Evolutionary conservation across 2,888 invertebrate genomes (phyloP).

Genomic region (Stenodema calcarata): DNA sequence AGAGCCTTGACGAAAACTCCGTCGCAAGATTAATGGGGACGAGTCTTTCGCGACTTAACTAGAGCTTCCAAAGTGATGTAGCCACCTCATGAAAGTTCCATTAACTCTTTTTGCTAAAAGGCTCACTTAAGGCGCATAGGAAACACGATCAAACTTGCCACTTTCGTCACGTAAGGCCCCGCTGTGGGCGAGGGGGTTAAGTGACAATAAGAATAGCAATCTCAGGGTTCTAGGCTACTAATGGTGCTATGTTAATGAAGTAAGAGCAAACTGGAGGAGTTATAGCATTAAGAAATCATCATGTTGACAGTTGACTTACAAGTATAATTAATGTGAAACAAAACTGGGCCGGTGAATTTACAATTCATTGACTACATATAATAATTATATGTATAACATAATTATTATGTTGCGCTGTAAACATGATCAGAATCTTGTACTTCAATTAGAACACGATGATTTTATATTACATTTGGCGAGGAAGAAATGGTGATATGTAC

Average conservation of each 20-base stretch:
- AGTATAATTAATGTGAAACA: no score
- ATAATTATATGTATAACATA: no score
- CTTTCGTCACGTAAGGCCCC: slow-evolving; percentile 7
- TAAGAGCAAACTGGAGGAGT: not conserved
- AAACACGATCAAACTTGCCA: slow-evolving; percentile 16
- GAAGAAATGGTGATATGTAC: no score
- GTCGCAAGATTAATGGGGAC: not conserved
- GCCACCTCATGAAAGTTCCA: slow-evolving; percentile 2
- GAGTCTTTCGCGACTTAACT: not conserved
- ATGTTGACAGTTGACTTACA: no score
- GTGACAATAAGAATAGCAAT: not conserved
- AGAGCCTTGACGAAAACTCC: not conserved
- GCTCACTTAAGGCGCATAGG: not conserved
- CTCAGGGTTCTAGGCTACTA: not conserved
- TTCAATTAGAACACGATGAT: no score
- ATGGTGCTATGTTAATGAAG: not conserved
- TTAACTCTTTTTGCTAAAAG: not conserved
- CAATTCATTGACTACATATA: no score
- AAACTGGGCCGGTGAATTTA: no score
- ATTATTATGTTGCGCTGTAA: no score
- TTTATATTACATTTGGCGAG: no score
- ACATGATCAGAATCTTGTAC: no score
- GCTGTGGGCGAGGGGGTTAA: not conserved
- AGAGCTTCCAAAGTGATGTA: not conserved
- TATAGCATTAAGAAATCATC: not conserved